Base-by-base conservation (phyloP, 2,888 invertebrate species). In the Sesamia inferens region DNA sequence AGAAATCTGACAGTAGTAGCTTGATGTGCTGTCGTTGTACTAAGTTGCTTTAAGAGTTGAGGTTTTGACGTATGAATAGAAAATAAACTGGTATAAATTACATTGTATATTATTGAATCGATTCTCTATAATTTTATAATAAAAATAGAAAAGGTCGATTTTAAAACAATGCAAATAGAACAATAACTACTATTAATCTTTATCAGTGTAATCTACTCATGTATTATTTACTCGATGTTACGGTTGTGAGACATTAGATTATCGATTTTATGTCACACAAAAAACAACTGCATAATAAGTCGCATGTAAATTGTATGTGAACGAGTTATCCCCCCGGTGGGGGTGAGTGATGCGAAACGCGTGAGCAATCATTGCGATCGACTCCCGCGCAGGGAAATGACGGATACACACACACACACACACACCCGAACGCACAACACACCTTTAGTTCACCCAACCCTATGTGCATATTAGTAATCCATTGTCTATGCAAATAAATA, bases 331-430 rank as follows among this genome's bases (percentile, higher is more conserved):
- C 90, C 89, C 87, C 88, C 94, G 92, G 93, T 91, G 91, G 91
- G 95, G 95, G 94, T 90, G 95, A 94, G 91, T 93, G 95, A 95
- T 95, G 96, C 95, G 96, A 93, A 93, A 96, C 96, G 96, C 95
- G 95, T 95, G 94, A 94, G 94, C 94, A 95, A 93, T 94, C 95
- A 92, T 94, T 89, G 92, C 94, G 94, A 95, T 94, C 95, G 94
- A 93, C 95, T 93, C 94, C 90, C 88, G 95, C 94, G 94, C 95
- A 92, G 89, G 92, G 91, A 93, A 93, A 92, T 93, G 93, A 95
- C 93, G 94, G 94, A 94, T 93, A 91, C 88, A 89, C 92, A 87
- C 90, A 31, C 31, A 31, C 31, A 31, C 3, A 92, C 90, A 92
- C 92, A 90, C 86, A 87, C 71, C 74, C 72, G 78, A 81, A 86